These are phyloP conservation scores for Coelopa frigida DNA, from an alignment of 1,140 invertebrate species.

Conservation along the genomic window DNA sequence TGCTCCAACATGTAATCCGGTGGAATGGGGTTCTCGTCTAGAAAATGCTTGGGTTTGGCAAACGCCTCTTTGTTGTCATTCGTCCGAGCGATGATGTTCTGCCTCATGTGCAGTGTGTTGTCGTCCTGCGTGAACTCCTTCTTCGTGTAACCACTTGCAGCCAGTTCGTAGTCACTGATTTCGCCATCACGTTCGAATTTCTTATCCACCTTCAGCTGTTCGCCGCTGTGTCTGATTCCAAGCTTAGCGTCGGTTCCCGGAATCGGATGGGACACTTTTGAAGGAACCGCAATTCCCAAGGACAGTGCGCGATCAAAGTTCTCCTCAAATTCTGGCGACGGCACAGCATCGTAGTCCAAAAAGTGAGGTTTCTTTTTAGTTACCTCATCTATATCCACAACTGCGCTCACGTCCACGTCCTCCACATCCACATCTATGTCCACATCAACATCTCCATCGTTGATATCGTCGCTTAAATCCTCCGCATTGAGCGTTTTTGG, in stretches of 20 bases:
- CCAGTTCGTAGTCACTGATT: constrained; percentile 41
- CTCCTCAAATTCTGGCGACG: constrained; percentile 47
- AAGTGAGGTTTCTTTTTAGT: constrained; percentile 50
- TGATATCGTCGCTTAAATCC: no score
- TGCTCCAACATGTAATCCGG: constrained; percentile 40
- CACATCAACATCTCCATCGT: no score
- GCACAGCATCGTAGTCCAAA: constrained; percentile 53
- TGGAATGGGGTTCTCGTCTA: constrained; percentile 43
- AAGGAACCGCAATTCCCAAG: constrained; percentile 5
- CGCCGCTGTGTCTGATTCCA: constrained; percentile 16
- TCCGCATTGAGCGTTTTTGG: no score
- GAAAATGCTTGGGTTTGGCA: constrained; percentile 33
- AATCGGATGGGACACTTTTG: no score
- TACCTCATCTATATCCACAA: constrained; percentile 29
- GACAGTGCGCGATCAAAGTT: constrained; percentile 21
- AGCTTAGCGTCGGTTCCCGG: background rate
- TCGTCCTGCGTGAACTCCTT: constrained; percentile 43
- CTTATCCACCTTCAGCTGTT: constrained; percentile 41
- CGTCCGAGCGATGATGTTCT: background rate
- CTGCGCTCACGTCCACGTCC: constrained; percentile 5
- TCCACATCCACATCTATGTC: constrained; percentile 10
- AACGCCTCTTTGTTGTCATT: constrained; percentile 3
- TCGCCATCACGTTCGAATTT: constrained; percentile 42
- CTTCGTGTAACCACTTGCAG: constrained; percentile 42
- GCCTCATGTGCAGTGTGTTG: constrained; percentile 35